Percentiles rank a stretch among this genome's conserved stretches.
Conservation (phyloP, 2,113 vertebrate genomes). For the Ginglymostoma cirratum region DNA sequence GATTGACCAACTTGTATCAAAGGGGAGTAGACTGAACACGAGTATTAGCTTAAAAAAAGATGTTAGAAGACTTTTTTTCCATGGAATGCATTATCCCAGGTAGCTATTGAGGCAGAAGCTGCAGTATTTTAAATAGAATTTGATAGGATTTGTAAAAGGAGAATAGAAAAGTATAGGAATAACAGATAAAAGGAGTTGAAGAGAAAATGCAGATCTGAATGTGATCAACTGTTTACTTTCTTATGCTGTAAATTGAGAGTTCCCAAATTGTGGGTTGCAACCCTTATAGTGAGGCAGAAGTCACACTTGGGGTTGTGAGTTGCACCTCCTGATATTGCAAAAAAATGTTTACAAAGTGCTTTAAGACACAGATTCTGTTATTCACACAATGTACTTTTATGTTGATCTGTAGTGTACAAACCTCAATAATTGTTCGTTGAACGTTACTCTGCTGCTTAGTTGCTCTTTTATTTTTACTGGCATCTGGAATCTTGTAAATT, state of each 20-base stretch:
- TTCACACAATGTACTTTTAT: too few relatives aligned
- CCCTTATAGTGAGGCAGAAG: too few relatives aligned
- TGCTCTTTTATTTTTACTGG: too few relatives aligned
- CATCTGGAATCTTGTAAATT: too few relatives aligned
- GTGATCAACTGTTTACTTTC: not conserved
- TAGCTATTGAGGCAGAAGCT: not conserved
- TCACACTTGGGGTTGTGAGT: too few relatives aligned
- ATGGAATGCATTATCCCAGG: not conserved
- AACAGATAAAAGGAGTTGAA: not conserved
- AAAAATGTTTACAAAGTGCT: too few relatives aligned
- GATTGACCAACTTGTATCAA: not conserved
- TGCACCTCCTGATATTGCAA: too few relatives aligned
- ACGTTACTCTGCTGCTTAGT: too few relatives aligned
- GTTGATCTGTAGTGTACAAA: too few relatives aligned
- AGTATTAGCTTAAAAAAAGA: not conserved
- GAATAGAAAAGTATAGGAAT: not conserved
- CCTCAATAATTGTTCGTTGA: too few relatives aligned
- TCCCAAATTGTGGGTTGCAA: too few relatives aligned
- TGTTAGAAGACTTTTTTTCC: not conserved
- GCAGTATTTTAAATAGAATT: not conserved
- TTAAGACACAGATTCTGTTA: too few relatives aligned
- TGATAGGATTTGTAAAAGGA: not conserved
- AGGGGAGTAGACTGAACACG: not conserved
- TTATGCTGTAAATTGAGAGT: not conserved
- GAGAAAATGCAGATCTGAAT: not conserved